Conservation (phyloP, 1,140 invertebrate species). For the Drosophila nigromelanica region DNA sequence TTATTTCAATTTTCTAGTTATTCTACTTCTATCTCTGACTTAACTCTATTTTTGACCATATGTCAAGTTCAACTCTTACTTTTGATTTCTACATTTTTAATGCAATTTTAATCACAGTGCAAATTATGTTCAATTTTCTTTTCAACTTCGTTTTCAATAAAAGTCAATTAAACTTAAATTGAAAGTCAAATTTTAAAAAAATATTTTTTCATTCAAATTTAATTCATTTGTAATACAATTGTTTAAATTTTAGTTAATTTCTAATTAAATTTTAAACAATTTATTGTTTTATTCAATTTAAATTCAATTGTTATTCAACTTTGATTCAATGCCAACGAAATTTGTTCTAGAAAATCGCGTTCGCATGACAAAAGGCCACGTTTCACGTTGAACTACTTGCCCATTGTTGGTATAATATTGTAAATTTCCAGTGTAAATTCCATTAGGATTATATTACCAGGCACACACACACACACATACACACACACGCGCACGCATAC, state of each 20-base stretch:
- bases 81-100: too few species aligned
- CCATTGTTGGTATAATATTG: constrained; percentile 54
- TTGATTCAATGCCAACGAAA: constrained; percentile 13
- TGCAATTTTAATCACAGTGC: too few species aligned
- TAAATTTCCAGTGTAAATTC: constrained; percentile 78
- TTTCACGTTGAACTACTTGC: constrained; percentile 34
- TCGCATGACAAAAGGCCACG: constrained; percentile 58
- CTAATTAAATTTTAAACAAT: neutral
- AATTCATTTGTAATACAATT: too few species aligned
- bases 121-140: neutral
- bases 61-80: too few species aligned
- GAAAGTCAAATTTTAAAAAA: neutral
- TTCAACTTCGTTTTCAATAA: neutral
- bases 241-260: too few species aligned
- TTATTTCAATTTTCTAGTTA: too few species aligned
- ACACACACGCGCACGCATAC: constrained; percentile 8
- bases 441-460: constrained; percentile 79
- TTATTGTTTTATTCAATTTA: constrained; percentile 9
- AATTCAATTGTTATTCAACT: constrained; percentile 13
- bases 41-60: too few species aligned
- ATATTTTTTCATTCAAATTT: neutral
- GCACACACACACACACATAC: constrained; percentile 23
- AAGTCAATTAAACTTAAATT: too few species aligned
- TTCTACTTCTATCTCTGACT: too few species aligned
- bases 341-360: constrained; percentile 29